A percentile compares a stretch with the other conserved stretches of the same genome.
Conservation (phyloP, 2,888 invertebrate genomes). For the Microdon myrmicae region DNA sequence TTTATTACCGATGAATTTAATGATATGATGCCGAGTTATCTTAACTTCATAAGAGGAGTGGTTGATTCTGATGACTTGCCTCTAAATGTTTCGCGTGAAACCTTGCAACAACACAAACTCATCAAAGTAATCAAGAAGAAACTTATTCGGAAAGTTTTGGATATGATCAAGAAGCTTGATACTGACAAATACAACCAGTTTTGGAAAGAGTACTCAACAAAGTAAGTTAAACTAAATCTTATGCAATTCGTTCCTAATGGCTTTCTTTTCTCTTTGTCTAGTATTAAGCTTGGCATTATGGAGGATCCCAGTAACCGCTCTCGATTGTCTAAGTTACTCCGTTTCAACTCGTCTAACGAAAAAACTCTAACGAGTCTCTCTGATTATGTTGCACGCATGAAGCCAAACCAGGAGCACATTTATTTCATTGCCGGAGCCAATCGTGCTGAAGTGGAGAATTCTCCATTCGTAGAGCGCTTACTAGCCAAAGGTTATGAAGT, state of each 20-base stretch:
- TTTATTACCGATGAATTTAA: slow-evolving; percentile 99
- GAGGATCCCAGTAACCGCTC: slow-evolving; percentile 98
- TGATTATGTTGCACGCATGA: slow-evolving; percentile 95
- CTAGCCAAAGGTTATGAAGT: slow-evolving; percentile 95
- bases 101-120: slow-evolving; percentile 97
- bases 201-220: slow-evolving; percentile 99
- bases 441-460: slow-evolving; percentile 85
- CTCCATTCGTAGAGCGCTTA: slow-evolving; percentile 96
- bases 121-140: slow-evolving; percentile 99
- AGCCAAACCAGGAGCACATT: slow-evolving; percentile 91
- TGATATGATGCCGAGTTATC: slow-evolving; percentile 98
- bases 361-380: slow-evolving; percentile 78
- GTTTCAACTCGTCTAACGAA: slow-evolving; percentile 83
- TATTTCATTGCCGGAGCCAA: slow-evolving; percentile 95
- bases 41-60: slow-evolving; percentile 94
- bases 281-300: slow-evolving; percentile 94
- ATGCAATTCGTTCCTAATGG: not conserved
- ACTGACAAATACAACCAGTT: slow-evolving; percentile 90
- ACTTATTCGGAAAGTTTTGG: slow-evolving; percentile 93
- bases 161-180: slow-evolving; percentile 97
- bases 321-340: slow-evolving; percentile 91
- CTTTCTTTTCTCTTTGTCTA: slow-evolving; percentile 60
- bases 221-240: slow-evolving; percentile 70
- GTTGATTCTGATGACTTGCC: slow-evolving; percentile 99
- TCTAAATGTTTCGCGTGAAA: slow-evolving; percentile 97